These are phyloP conservation scores for Cossypha caffra DNA, from an alignment of 2,797 vertebrate species.

Conservation along the genomic window DNA sequence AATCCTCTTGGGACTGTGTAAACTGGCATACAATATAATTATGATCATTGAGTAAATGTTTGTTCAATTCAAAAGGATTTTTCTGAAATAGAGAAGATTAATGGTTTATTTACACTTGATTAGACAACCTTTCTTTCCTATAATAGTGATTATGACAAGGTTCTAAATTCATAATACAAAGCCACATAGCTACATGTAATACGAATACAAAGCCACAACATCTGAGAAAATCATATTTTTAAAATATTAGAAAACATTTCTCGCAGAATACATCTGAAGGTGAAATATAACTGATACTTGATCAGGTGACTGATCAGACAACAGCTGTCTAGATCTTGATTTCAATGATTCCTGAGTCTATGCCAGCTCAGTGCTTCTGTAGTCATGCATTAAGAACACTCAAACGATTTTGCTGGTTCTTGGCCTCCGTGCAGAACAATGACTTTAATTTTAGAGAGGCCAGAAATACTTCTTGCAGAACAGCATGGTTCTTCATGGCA, in stretches of 20 bases:
- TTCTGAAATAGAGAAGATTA: slow-evolving; percentile 28
- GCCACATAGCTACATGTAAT: background rate
- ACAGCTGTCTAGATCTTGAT: background rate
- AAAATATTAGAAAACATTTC: background rate
- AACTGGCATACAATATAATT: slow-evolving; percentile 15
- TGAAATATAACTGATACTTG: background rate
- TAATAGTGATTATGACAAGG: background rate
- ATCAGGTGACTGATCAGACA: background rate
- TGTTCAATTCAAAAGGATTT: slow-evolving; percentile 28
- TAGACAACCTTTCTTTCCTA: background rate
- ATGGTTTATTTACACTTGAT: slow-evolving; percentile 38
- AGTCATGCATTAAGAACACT: background rate
- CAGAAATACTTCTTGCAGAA: background rate
- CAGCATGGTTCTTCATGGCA: background rate
- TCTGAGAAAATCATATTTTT: background rate
- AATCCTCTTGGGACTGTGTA: background rate
- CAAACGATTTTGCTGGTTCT: background rate
- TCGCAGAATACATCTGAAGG: background rate
- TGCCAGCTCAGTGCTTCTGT: background rate
- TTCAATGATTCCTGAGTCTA: background rate
- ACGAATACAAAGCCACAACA: background rate
- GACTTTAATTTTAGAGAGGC: background rate
- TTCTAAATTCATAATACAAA: slow-evolving; percentile 18
- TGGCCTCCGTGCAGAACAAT: background rate
- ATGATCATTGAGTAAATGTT: slow-evolving; percentile 40